phyloP scores from a whole-genome alignment of 2,888 invertebrate species.

The Odontomyia ornata region DNA sequence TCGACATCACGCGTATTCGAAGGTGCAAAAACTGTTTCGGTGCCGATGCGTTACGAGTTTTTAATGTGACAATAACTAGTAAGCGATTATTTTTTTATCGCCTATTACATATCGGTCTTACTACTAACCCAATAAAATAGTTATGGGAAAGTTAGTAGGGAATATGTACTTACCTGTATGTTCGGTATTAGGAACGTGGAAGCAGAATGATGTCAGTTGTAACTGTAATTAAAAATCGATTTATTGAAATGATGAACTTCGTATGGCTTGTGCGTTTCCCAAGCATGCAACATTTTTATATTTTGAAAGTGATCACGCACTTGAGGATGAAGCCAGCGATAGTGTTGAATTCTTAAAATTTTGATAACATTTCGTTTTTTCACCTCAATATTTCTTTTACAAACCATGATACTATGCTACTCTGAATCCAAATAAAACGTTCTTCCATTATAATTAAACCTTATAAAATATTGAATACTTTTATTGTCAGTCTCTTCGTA shows the following conservation, averaged over 20 bases:
- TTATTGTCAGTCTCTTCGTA: too few species aligned
- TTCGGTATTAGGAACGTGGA: neutral
- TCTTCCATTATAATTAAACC: too few species aligned
- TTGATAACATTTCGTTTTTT: too few species aligned
- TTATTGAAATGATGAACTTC: neutral
- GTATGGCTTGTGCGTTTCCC: too few species aligned
- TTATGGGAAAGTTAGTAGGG: conserved; percentile 3
- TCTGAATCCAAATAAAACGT: too few species aligned
- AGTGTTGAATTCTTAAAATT: too few species aligned
- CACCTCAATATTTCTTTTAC: too few species aligned
- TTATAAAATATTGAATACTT: too few species aligned
- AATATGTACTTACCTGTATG: neutral
- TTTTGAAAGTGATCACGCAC: too few species aligned
- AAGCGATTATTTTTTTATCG: conserved; percentile 23
- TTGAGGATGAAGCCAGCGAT: too few species aligned
- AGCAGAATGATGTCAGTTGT: conserved; percentile 42
- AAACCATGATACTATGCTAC: too few species aligned
- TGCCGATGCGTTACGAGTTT: conserved; percentile 45
- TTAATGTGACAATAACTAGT: conserved; percentile 46
- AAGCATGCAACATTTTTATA: too few species aligned
- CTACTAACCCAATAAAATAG: conserved; percentile 44
- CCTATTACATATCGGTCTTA: neutral
- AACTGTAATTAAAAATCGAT: conserved; percentile 46
- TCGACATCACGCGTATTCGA: neutral
- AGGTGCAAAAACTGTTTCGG: conserved; percentile 12